Conservation (phyloP, 2,888 invertebrate species). For the Hydropsyche betteni region DNA sequence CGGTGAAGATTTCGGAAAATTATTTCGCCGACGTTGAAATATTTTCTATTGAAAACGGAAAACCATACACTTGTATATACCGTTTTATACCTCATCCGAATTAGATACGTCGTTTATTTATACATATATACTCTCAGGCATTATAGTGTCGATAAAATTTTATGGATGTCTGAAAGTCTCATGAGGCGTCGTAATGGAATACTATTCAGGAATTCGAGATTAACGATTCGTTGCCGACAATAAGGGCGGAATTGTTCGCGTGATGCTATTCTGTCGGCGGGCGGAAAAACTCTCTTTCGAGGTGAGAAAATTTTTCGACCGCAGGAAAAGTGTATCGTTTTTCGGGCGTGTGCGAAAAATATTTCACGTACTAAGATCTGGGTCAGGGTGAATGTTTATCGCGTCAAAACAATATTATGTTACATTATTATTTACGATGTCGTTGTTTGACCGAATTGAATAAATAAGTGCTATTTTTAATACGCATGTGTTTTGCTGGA, state of each 20-base stretch:
- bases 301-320: background rate
- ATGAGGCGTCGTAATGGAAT: background rate
- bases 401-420: background rate
- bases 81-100: too few relatives aligned
- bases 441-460: too few relatives aligned
- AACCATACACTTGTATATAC: too few relatives aligned
- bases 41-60: too few relatives aligned
- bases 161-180: too few relatives aligned
- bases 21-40: too few relatives aligned
- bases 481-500: too few relatives aligned
- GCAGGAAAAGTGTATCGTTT: background rate
- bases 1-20: background rate
- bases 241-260: slow-evolving; percentile 7
- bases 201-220: slow-evolving; percentile 25
- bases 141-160: too few relatives aligned
- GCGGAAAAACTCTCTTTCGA: background rate
- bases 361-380: background rate
- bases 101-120: too few relatives aligned
- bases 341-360: slow-evolving; percentile 6
- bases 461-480: too few relatives aligned
- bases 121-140: too few relatives aligned
- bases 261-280: background rate
- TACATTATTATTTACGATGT: too few relatives aligned
- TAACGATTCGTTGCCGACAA: background rate
- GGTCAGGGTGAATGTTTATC: slow-evolving; percentile 11